These are phyloP conservation scores for Augochlorella aurata DNA, from an alignment of 2,888 invertebrate genomes.

Conservation along the genomic window DNA sequence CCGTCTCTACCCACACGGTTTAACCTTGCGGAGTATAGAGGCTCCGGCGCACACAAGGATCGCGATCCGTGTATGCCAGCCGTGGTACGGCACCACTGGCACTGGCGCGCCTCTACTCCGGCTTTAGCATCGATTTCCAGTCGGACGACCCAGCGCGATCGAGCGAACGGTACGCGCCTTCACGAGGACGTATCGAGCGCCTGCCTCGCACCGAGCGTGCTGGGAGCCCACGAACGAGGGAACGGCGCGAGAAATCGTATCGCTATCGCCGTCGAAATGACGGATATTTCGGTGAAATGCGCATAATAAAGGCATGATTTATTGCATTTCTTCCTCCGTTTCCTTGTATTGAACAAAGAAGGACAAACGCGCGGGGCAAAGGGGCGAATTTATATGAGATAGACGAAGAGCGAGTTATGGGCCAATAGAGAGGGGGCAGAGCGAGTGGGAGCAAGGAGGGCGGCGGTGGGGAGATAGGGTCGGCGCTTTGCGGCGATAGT, in stretches of 20 bases:
- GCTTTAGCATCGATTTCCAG: conserved; percentile 80
- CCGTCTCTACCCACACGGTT: conserved; percentile 44
- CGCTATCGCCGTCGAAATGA: conserved; percentile 26
- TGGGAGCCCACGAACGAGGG: conserved; percentile 39
- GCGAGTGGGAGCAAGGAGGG: conserved; percentile 35
- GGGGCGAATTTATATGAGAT: neutral
- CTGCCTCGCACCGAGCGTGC: conserved; percentile 33
- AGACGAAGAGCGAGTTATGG: neutral
- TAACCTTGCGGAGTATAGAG: conserved; percentile 29
- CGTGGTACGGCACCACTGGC: conserved; percentile 50
- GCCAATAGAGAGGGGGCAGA: conserved; percentile 1
- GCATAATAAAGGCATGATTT: conserved; percentile 64
- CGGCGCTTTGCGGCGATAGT: conserved; percentile 35
- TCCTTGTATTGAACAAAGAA: neutral
- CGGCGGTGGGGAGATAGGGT: conserved; percentile 47
- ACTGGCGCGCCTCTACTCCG: conserved; percentile 71
- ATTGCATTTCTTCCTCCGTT: conserved; percentile 31
- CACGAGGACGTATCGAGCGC: conserved; percentile 61
- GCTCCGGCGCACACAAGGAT: conserved; percentile 19
- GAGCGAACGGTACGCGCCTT: conserved; percentile 67
- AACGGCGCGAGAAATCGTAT: conserved; percentile 54
- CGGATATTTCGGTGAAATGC: conserved; percentile 61
- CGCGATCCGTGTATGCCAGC: conserved; percentile 45
- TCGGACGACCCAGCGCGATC: conserved; percentile 75
- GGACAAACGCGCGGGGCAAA: conserved; percentile 12